Base-by-base conservation (phyloP, 2,797 vertebrate genomes). In the Amniataba percoides region DNA sequence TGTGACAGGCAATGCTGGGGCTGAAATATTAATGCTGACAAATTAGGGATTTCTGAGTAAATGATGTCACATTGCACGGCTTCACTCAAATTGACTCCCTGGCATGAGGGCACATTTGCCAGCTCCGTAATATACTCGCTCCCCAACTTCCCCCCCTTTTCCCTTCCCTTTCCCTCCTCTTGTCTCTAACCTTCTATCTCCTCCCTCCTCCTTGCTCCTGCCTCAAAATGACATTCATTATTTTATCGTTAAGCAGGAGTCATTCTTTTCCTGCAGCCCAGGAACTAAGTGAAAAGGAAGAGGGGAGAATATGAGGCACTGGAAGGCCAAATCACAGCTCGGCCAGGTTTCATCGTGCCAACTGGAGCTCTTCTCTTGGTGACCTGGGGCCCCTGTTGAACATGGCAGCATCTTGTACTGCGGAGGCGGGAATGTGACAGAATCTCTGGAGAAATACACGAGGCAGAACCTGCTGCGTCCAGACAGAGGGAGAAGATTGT, bases 1-100 rank as follows among this genome's bases (percentile, higher is more conserved):
- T 96, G 94, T 98, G 97, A 97, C 97, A 98, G 97, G 95, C 96
- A 96, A 96, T 96, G 97, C 96, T 96, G 95, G 94, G 92, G 94
- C 95, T 99, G 97, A 98, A 98, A 98, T 98, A 99, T 99, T 98
- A 98, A 98, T 97, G 97, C 97, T 98, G 97, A 99, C 96, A 98
- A 98, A 99, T 98, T 97, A 98, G 97, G 96, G 96, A 97, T 97
- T 98, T 98, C 97, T 98, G 97, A 97, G 97, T 98, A 98, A 99
- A 98, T 98, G 96, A 97, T 98, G 96, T 98, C 97, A 98, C 97
- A 97, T 97, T 96, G 96, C 96, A 96, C 94, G 94, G 96, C 97
- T 97, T 97, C 96, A 97, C 97, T 97, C 97, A 98, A 97, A 98
- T 98, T 97, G 97, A 97, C 97, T 98, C 96, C 96, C 94, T 97